A percentile compares a stretch with the other conserved stretches of the same genome.
phyloP scores from a whole-genome alignment of 2,113 vertebrate genomes.

The Oncorhynchus kisutch region DNA sequence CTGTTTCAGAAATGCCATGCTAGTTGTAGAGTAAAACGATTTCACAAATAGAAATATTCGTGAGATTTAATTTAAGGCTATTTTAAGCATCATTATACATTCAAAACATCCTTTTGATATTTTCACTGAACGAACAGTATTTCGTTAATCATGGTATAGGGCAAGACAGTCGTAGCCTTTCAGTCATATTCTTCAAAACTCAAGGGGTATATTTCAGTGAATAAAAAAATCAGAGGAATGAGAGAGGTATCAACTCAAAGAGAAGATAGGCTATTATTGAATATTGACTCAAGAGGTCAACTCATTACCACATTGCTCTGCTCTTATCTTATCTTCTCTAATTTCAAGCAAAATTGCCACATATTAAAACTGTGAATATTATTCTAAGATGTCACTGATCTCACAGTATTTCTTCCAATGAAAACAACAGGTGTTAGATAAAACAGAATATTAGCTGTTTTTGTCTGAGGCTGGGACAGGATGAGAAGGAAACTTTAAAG shows the following conservation, averaged over 20 bases:
- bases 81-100: too few relatives aligned
- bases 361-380: constrained; percentile 50
- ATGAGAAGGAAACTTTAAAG: constrained; percentile 7
- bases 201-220: background rate
- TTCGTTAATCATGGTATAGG: too few relatives aligned
- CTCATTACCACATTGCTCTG: background rate
- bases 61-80: too few relatives aligned
- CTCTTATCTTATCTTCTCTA: constrained; percentile 39
- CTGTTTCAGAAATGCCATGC: too few relatives aligned
- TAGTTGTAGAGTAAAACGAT: too few relatives aligned
- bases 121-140: too few relatives aligned
- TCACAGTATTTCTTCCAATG: constrained; percentile 46
- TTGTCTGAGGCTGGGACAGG: background rate
- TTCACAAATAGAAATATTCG: too few relatives aligned
- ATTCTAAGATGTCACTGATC: constrained; percentile 37
- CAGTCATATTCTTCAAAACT: background rate
- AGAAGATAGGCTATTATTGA: background rate
- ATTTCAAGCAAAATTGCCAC: constrained; percentile 37
- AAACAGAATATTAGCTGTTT: constrained; percentile 16
- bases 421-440: constrained; percentile 66
- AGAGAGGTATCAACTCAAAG: background rate
- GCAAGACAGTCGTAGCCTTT: too few relatives aligned
- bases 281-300: background rate
- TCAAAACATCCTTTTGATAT: too few relatives aligned
- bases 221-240: background rate